These are phyloP conservation scores for Phycodurus eques DNA, from an alignment of 2,113 vertebrate genomes.

Conservation along the genomic window DNA sequence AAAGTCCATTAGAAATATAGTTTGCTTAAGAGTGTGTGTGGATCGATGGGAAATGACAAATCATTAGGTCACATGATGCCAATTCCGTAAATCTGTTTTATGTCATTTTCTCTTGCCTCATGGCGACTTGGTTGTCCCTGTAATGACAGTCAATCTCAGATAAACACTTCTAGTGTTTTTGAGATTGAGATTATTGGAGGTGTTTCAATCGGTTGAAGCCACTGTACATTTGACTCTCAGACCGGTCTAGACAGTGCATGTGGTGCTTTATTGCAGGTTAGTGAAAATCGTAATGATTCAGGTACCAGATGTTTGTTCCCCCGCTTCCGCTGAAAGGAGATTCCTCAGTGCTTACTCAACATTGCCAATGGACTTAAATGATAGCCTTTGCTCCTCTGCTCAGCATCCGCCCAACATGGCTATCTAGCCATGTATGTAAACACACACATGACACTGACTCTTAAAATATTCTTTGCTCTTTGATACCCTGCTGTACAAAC, in stretches of 20 bases:
- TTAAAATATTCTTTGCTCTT: background rate
- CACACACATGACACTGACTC: background rate
- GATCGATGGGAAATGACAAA: background rate
- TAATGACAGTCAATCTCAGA: background rate
- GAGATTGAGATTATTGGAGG: too few species aligned
- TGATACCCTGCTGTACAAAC: background rate
- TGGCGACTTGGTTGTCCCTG: background rate
- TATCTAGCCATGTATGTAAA: background rate
- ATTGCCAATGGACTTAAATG: conserved; percentile 20
- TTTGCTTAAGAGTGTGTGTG: background rate
- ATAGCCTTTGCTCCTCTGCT: conserved; percentile 26
- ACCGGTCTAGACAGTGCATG: background rate
- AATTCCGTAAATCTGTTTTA: background rate
- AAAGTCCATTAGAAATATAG: conserved; percentile 5
- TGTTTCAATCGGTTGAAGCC: conserved; percentile 7
- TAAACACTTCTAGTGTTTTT: background rate
- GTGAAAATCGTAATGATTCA: conserved; percentile 20
- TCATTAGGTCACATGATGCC: background rate
- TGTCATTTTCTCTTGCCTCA: background rate
- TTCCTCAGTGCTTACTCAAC: conserved; percentile 37
- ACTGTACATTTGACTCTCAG: background rate
- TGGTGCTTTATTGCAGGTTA: conserved; percentile 29
- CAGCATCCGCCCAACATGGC: background rate
- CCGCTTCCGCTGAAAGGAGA: conserved; percentile 25
- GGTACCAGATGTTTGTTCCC: conserved; percentile 29